phyloP scores from a whole-genome alignment of 2,888 invertebrate species.

The Cephalotes varians region DNA sequence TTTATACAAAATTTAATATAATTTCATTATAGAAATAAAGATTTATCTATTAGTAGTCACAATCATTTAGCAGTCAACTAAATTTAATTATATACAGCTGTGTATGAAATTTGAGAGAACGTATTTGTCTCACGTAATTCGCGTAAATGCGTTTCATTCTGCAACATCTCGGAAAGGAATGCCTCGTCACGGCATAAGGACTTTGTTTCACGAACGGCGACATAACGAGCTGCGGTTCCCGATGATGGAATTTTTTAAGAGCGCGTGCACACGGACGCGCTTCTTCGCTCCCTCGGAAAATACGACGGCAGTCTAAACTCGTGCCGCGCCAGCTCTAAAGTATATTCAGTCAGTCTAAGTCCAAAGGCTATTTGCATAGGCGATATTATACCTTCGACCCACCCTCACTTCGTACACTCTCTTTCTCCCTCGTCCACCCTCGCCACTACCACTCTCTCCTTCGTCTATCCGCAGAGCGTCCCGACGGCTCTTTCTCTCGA shows the following conservation, averaged over 20 bases:
- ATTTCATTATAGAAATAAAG: neutral
- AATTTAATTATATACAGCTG: slow-evolving; percentile 1
- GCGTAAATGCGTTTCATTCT: slow-evolving; percentile 49
- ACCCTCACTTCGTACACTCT: slow-evolving; percentile 63
- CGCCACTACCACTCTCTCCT: slow-evolving; percentile 58
- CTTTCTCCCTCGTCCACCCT: slow-evolving; percentile 60
- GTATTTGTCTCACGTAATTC: slow-evolving; percentile 57
- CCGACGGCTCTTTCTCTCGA: slow-evolving; percentile 70
- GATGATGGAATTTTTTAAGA: slow-evolving; percentile 73
- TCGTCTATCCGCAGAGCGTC: slow-evolving; percentile 63
- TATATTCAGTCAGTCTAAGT: slow-evolving; percentile 85
- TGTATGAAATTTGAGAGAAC: neutral
- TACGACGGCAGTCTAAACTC: slow-evolving; percentile 72
- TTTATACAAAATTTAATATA: neutral
- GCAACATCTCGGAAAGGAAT: slow-evolving; percentile 23
- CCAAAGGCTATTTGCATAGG: slow-evolving; percentile 86
- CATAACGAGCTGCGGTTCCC: slow-evolving; percentile 64
- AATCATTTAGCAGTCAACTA: neutral
- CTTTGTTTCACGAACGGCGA: slow-evolving; percentile 49
- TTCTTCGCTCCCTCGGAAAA: slow-evolving; percentile 58
- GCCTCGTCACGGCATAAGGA: slow-evolving; percentile 44
- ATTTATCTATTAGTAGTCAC: neutral
- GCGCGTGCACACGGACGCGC: slow-evolving; percentile 52
- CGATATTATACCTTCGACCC: slow-evolving; percentile 84
- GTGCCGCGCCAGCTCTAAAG: slow-evolving; percentile 77